Evolutionary conservation across 1,140 invertebrate genomes (phyloP), one percentile per base, ranked within the genome.

Genomic region (Galendromus occidentalis): DNA sequence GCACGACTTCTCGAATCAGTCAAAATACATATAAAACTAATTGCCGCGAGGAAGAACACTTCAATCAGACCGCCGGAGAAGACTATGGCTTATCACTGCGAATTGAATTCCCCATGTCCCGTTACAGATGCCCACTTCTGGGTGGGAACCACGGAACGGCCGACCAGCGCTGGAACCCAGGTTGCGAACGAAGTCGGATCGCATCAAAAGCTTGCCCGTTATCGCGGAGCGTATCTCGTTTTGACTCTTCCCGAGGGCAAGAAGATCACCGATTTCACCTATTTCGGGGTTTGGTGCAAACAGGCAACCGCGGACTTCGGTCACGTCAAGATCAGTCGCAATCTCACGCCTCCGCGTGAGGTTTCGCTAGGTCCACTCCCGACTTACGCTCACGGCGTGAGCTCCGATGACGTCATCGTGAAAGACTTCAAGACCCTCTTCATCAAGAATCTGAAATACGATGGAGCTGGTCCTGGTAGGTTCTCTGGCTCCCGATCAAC

Each of bases 241-340:
- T 76, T 92, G 2, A 88, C 86, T 0, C 76, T 92, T 47, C 89
- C 89, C 0, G 84, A 82, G 55, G 83, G 85, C 66, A 76, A 86
- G 70, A 87, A 85, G 14, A 81, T 88, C 65, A 91, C 83, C 77
- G 88, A 84, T 76, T 88, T 85, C 76, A 88, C 83, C 45, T 88
- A 83, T 79, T 88, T 85, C 79, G 87, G 86, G 68, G 84, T 88
- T 68, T 93, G 85, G 86, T 88, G 86, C 71, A 83, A 86, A 74
- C 86, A 87, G 12, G 91, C 90, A 76, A 84, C 85, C 29, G 87
- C 90, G 1, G 86, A 92, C 76, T 93, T 93, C 73, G 90, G 88
- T 1, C 86, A 91, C 75, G 81, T 92, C 9, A 73, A 81, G 66
- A 81, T 93, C 66, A 86, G 88, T 0, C 75, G 78, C 42, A 77